Conservation (phyloP, 2,888 invertebrate species). For the Amphipyra tragopoginis region DNA sequence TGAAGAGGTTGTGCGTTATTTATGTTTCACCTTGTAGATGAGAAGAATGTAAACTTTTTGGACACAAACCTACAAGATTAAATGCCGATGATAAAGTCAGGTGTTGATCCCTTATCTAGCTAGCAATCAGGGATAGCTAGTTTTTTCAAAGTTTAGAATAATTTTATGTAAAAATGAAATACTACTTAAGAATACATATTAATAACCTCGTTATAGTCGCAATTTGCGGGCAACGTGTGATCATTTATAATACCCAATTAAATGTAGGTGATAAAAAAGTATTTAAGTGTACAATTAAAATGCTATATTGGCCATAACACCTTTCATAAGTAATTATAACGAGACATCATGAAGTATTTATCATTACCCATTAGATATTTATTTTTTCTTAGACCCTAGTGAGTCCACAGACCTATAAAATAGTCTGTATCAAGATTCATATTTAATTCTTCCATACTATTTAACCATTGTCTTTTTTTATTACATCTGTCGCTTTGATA, state of each 20-base stretch:
- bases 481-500: constrained; percentile 16
- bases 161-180: constrained; percentile 13
- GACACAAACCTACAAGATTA: background rate
- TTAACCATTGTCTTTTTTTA: constrained; percentile 1
- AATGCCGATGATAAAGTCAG: constrained; percentile 8
- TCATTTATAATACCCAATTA: constrained; percentile 53
- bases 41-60: background rate
- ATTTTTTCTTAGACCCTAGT: constrained; percentile 1
- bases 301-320: constrained; percentile 48
- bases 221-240: constrained; percentile 43
- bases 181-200: constrained; percentile 39
- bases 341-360: constrained; percentile 23
- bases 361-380: constrained; percentile 26
- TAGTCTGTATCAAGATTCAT: constrained; percentile 18
- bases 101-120: background rate
- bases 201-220: constrained; percentile 40
- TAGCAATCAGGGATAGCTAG: background rate
- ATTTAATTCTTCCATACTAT: constrained; percentile 17
- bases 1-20: no score
- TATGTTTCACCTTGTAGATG: background rate
- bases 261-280: constrained; percentile 38
- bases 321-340: constrained; percentile 49
- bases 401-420: constrained; percentile 22
- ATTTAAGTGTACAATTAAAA: constrained; percentile 51
- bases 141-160: constrained; percentile 11